A percentile compares a stretch with the other conserved stretches of the same genome.
phyloP scores from a whole-genome alignment of 2,888 invertebrate genomes.

The Drosophila anomelani region DNA sequence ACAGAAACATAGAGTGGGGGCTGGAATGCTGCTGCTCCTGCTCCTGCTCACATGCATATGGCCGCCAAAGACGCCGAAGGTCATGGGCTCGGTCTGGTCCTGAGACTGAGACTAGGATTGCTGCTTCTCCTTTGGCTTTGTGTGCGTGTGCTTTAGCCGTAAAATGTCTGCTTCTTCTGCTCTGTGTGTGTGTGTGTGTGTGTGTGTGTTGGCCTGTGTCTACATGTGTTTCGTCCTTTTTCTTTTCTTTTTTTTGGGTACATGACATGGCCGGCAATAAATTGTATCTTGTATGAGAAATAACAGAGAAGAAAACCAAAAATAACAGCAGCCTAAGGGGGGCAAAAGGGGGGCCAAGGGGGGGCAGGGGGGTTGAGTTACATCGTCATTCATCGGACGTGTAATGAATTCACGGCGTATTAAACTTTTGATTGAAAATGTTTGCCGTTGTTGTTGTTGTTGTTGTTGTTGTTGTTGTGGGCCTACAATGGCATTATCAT shows the following conservation, averaged over 20 bases:
- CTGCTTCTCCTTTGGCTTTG: neutral
- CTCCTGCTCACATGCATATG: slow-evolving; percentile 49
- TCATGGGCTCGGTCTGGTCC: slow-evolving; percentile 51
- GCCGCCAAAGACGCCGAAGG: slow-evolving; percentile 73
- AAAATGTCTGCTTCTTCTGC: slow-evolving; percentile 27
- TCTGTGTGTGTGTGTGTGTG: slow-evolving; percentile 1
- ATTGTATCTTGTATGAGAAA: slow-evolving; percentile 74
- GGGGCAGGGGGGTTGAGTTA: neutral
- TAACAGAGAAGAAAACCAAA: slow-evolving; percentile 57
- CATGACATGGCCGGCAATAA: slow-evolving; percentile 73
- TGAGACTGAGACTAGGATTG: neutral
- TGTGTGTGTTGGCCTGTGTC: slow-evolving; percentile 7
- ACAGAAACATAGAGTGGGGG: neutral
- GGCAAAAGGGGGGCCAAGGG: no score
- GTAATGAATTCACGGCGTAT: slow-evolving; percentile 63
- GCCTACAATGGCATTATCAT: slow-evolving; percentile 34
- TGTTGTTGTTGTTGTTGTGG: slow-evolving; percentile 11
- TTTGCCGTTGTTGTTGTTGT: slow-evolving; percentile 25
- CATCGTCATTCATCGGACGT: slow-evolving; percentile 50
- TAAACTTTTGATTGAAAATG: slow-evolving; percentile 62
- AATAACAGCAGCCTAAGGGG: slow-evolving; percentile 51
- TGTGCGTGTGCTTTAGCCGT: slow-evolving; percentile 37
- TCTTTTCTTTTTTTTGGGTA: slow-evolving; percentile 10
- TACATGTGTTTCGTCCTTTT: slow-evolving; percentile 52
- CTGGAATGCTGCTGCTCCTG: slow-evolving; percentile 2